Percentiles rank a stretch among this genome's conserved stretches.
These are phyloP conservation scores for Neodiprion lecontei DNA, from an alignment of 1,140 invertebrate species.

Conservation along the genomic window DNA sequence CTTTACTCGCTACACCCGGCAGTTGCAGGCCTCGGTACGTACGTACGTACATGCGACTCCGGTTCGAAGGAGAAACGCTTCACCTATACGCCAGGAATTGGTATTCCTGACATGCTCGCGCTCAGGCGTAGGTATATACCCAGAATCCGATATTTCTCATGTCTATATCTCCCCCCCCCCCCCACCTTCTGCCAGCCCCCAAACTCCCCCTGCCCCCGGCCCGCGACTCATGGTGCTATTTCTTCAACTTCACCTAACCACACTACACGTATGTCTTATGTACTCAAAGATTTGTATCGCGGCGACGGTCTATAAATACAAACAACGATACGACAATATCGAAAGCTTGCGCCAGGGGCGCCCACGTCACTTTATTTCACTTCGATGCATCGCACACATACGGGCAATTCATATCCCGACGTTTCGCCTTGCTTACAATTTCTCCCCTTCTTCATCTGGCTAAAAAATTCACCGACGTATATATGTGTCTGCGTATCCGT, in stretches of 20 bases:
- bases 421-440: constrained; percentile 20
- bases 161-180: constrained; percentile 16
- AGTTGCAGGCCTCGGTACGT: neutral
- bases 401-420: neutral
- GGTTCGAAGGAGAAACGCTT: neutral
- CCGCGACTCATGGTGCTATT: constrained; percentile 11
- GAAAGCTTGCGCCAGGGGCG: constrained; percentile 25
- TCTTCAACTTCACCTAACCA: constrained; percentile 29
- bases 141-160: constrained; percentile 54
- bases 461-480: constrained; percentile 12
- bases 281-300: neutral
- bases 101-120: constrained; percentile 12
- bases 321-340: constrained; percentile 4
- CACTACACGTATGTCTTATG: constrained; percentile 28
- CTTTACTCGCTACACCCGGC: constrained; percentile 38
- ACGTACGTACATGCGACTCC: neutral
- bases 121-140: constrained; percentile 46
- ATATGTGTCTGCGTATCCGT: constrained; percentile 21
- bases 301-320: neutral
- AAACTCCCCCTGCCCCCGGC: constrained; percentile 23
- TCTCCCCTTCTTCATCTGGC: constrained; percentile 22
- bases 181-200: constrained; percentile 15
- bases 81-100: constrained; percentile 21
- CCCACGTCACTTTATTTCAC: constrained; percentile 24
- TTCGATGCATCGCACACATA: constrained; percentile 21